Base-by-base conservation (phyloP, 2,113 vertebrate genomes). In the Elephantulus edwardii region DNA sequence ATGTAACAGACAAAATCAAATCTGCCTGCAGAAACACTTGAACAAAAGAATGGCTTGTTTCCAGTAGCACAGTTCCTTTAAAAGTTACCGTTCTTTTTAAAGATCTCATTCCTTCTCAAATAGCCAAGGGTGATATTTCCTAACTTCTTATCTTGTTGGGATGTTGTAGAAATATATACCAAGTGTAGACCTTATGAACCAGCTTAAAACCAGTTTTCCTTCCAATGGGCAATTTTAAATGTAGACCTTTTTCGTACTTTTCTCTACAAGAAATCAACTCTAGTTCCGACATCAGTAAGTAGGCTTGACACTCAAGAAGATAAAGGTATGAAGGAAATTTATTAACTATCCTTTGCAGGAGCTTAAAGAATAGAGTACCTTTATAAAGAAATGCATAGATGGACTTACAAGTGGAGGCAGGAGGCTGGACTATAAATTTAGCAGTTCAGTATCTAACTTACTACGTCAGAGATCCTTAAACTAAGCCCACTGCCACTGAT, bases 1-100 rank as follows among this genome's bases (percentile, higher is more conserved):
- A n/a, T n/a, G n/a, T n/a, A n/a, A 33, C 71, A 80, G 91, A 88
- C n/a, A 86, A 92, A 93, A 95, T 89, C 46, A 77, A 85, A 78
- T 82, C 22, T 89, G n/a, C 50, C 88, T 94, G 56, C 14, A 79
- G 35, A 89, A 94, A 91, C 84, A 58, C n/a, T 28, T 71, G 11
- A 62, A 66, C 26, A 50, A 82, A 95, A 91, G 58, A 82, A 72
- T 79, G 33, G 11, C 70, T 40, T 35, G 24, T 88, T 91, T 52
- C 22, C 80, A 60, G 50, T 14, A 60, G 44, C 26, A 16, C 77
- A 35, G 30, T 93, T 74, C 8, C 58, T 17, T 50, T 13, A 58
- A n/a, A n/a, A n/a, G n/a, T n/a, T n/a, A n/a, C 44, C 79, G 13
- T 24, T 46, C 17, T 83, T 80, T 48, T 20, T n/a, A 14, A 72